Evolutionary conservation across 1,140 invertebrate genomes (phyloP), one percentile per base, ranked within the genome.

Genomic region (Diorhabda elongata): DNA sequence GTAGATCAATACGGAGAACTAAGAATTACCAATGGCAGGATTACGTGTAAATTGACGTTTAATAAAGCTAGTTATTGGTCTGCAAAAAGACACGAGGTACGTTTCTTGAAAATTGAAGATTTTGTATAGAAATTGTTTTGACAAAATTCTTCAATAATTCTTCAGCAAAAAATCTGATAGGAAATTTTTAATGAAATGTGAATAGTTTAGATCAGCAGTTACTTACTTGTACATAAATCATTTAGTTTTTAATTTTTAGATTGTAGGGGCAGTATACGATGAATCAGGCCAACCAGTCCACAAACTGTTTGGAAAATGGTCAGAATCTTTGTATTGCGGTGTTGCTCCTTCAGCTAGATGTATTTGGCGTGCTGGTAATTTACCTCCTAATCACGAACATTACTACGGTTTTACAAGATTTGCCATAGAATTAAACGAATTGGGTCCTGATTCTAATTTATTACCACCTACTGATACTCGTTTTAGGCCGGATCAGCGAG

Each of bases 1-100:
- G 92, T 94, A 56, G 92, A 95, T 80, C 90, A 93, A 79, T 94
- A 94, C 80, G 93, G 93, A 2, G 92, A 94, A 79, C 86, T 94
- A 81, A 86, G 87, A 73, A 91, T 94, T 66, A 85, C 83, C 2
- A 87, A 85, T 69, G 86, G 85, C 56, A 85, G 84, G 3, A 87
- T 92, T 59, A 83, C 85, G 0, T 93, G 91, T 81, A 93, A 92
- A 82, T 83, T 94, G 3, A 92, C 90, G 56, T 95, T 94, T 83
- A 86, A 90, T 2, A 94, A 94, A 89, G 89, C 91, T 4, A 91
- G 88, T 75, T 91, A 92, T 76, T 93, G 91, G 89, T 92, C 91
- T 7, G 86, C 87, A 47, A 91, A 90, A 79, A 83, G 89, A 26
- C 90, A 93, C 82, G 92, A 94, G 82, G 77, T 80, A 59, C 66